Evolutionary conservation across 2,113 vertebrate species (phyloP).

Genomic region (Megaleporinus macrocephalus): DNA sequence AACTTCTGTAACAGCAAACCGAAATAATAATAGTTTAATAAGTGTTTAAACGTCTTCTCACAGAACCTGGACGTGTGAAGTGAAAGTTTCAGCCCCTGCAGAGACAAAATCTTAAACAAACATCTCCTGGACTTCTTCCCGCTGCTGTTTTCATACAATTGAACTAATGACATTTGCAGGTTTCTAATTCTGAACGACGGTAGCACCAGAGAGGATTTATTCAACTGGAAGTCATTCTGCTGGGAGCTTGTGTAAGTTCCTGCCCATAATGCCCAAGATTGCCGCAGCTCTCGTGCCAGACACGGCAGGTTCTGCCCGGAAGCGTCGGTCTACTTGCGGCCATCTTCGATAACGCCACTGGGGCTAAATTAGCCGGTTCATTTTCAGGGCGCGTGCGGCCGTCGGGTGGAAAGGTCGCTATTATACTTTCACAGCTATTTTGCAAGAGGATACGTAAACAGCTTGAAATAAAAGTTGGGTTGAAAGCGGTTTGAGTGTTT

Average conservation of each 20-base stretch:
- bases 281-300: background rate
- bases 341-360: no score
- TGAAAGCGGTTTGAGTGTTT: no score
- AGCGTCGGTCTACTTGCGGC: background rate
- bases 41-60: no score
- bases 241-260: background rate
- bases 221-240: background rate
- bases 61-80: background rate
- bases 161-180: background rate
- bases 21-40: no score
- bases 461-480: no score
- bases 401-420: no score
- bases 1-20: no score
- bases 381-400: no score
- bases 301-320: background rate
- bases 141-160: background rate
- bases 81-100: background rate
- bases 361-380: no score
- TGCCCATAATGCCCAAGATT: background rate
- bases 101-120: background rate
- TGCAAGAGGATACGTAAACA: no score
- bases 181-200: background rate
- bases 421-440: no score
- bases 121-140: background rate
- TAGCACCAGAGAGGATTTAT: background rate